These are phyloP conservation scores for Agapostemon virescens DNA, from an alignment of 2,888 invertebrate species.

Conservation along the genomic window DNA sequence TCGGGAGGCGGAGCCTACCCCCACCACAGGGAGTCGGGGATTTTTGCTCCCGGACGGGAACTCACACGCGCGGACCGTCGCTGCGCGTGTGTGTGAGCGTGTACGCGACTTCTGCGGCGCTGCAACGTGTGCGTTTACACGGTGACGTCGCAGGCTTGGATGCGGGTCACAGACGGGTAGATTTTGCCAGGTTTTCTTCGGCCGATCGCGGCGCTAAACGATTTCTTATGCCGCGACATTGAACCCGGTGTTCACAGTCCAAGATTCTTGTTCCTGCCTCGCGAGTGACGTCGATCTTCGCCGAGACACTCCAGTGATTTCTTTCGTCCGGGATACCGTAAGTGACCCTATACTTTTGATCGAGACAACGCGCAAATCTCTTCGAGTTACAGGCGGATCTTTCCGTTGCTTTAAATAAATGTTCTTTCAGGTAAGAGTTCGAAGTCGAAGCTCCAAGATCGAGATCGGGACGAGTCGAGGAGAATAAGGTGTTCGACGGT, in stretches of 20 bases:
- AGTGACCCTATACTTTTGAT: not conserved
- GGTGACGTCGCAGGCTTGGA: constrained; percentile 42
- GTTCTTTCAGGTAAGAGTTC: not conserved
- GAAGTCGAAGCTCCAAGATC: not conserved
- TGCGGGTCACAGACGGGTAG: constrained; percentile 46
- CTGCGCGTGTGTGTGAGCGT: not conserved
- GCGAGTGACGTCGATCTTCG: not conserved
- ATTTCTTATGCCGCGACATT: constrained; percentile 52
- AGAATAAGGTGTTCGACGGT: not conserved
- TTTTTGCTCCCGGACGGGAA: constrained; percentile 50
- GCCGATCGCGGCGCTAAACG: constrained; percentile 44
- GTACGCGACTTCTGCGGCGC: constrained; percentile 1
- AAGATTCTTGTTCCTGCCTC: not conserved
- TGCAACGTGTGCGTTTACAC: constrained; percentile 27
- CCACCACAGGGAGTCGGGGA: constrained; percentile 45
- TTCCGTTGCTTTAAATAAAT: too few relatives aligned
- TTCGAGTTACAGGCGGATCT: not conserved
- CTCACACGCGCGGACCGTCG: constrained; percentile 31
- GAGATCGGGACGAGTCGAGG: not conserved
- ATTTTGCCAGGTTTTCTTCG: constrained; percentile 45
- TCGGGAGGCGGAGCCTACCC: constrained; percentile 68
- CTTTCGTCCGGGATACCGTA: not conserved
- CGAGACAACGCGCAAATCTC: not conserved
- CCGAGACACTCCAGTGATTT: constrained; percentile 1
- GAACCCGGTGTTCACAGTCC: constrained; percentile 15